Conservation (phyloP, 2,888 invertebrate species). For the Elgonia sp. region DNA sequence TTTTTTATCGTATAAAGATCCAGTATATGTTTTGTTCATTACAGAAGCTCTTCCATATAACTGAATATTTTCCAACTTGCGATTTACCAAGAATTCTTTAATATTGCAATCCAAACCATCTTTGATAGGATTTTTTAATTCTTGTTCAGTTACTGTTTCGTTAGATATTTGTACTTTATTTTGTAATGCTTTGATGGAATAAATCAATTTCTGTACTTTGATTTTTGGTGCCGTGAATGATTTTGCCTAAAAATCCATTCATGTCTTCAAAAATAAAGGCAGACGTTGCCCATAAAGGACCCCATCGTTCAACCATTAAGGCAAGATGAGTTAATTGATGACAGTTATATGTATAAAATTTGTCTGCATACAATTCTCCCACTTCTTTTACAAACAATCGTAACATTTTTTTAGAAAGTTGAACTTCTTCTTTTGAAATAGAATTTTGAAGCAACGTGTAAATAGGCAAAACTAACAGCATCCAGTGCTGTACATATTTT, state of each 20-base stretch:
- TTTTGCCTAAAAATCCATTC: constrained; percentile 71
- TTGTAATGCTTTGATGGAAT: neutral
- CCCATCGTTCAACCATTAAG: constrained; percentile 76
- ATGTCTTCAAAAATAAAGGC: constrained; percentile 77
- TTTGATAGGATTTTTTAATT: neutral
- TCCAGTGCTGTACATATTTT: constrained; percentile 76
- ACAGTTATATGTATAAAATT: constrained; percentile 74
- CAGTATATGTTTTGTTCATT: constrained; percentile 15
- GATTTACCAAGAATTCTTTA: neutral
- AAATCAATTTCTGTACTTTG: constrained; percentile 71
- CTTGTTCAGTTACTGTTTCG: neutral
- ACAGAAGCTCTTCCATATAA: constrained; percentile 19
- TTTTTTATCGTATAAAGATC: constrained; percentile 15
- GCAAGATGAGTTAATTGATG: constrained; percentile 76
- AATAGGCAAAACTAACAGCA: constrained; percentile 71
- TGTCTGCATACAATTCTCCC: constrained; percentile 65
- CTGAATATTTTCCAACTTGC: neutral
- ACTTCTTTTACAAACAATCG: constrained; percentile 75
- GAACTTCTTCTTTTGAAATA: constrained; percentile 58
- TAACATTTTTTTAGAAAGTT: constrained; percentile 64
- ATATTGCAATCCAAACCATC: neutral
- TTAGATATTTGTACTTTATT: neutral
- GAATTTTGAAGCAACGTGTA: constrained; percentile 70
- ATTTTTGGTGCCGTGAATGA: constrained; percentile 75
- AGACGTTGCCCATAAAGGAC: constrained; percentile 77